phyloP scores from a whole-genome alignment of 2,113 vertebrate species.

The Catharus minimus region DNA sequence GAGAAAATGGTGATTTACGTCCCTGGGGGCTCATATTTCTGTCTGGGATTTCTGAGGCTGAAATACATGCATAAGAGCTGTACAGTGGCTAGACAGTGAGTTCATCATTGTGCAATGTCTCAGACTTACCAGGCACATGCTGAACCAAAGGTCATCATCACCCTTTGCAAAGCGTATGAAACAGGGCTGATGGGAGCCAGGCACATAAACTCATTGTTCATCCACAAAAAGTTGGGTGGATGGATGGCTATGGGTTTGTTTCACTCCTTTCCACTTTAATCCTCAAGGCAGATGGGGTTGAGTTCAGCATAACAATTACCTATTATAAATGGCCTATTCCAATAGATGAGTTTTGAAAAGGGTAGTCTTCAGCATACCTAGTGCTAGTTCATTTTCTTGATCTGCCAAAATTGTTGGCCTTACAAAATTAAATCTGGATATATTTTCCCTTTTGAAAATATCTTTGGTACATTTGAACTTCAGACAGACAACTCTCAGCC shows the following conservation, averaged over 20 bases:
- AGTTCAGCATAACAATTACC: neutral
- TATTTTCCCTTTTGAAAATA: neutral
- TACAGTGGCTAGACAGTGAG: conserved; percentile 43
- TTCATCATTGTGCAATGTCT: neutral
- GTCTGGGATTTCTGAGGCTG: neutral
- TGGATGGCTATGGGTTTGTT: neutral
- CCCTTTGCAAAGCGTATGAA: neutral
- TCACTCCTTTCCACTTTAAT: neutral
- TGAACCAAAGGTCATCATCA: conserved; percentile 1
- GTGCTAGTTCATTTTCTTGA: neutral
- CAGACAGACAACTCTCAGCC: neutral
- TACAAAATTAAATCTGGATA: neutral
- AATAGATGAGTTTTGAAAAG: neutral
- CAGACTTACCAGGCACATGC: neutral
- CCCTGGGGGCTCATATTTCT: neutral
- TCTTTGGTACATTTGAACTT: neutral
- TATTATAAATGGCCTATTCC: neutral
- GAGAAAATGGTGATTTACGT: conserved; percentile 11
- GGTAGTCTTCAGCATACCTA: neutral
- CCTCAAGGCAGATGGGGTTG: neutral
- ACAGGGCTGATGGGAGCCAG: neutral
- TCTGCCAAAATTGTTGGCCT: neutral
- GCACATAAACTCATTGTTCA: neutral
- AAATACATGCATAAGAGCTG: neutral
- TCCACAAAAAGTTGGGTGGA: neutral